phyloP scores from a whole-genome alignment of 2,113 vertebrate species.

The Ahaetulla prasina region DNA sequence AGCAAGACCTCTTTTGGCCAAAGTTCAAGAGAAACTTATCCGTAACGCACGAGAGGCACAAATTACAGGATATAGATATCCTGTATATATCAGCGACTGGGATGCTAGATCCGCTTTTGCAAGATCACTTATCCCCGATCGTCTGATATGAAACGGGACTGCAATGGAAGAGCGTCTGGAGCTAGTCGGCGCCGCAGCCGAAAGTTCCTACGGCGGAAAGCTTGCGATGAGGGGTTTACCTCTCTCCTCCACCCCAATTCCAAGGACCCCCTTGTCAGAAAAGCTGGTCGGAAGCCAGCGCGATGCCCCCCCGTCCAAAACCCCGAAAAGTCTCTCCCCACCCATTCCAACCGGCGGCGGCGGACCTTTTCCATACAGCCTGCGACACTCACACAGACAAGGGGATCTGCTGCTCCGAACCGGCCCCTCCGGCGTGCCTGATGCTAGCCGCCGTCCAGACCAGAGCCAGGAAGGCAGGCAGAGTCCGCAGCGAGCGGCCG shows the following conservation, averaged over 20 bases:
- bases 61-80: neutral
- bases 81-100: neutral
- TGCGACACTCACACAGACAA: constrained; percentile 89
- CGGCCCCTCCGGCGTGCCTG: constrained; percentile 73
- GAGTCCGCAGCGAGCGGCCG: constrained; percentile 55
- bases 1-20: constrained; percentile 36
- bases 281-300: neutral
- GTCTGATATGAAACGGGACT: neutral
- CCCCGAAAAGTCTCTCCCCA: neutral
- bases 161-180: neutral
- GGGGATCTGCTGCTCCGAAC: constrained; percentile 91
- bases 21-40: neutral
- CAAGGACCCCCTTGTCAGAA: neutral
- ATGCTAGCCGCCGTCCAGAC: constrained; percentile 77
- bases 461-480: constrained; percentile 64
- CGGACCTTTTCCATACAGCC: neutral
- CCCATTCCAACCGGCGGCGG: constrained; percentile 11
- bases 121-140: neutral
- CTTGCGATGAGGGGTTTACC: neutral
- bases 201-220: constrained; percentile 11
- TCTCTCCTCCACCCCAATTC: neutral
- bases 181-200: constrained; percentile 6
- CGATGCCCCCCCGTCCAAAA: neutral
- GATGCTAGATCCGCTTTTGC: neutral
- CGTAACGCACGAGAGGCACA: neutral